Conservation (phyloP, 2,113 vertebrate species). For the Dermatemys mawii region DNA sequence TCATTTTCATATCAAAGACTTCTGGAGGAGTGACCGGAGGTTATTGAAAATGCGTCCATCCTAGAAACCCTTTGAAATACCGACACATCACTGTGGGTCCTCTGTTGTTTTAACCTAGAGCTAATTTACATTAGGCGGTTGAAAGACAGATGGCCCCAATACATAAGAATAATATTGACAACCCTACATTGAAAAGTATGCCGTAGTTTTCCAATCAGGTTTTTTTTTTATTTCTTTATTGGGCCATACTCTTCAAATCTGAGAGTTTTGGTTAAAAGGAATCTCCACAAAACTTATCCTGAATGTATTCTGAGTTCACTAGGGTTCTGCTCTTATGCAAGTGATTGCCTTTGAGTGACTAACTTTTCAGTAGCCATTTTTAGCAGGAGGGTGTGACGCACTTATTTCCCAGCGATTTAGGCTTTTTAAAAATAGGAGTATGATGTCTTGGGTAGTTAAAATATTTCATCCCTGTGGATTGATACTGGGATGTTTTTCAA, state of each 20-base stretch:
- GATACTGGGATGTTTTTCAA: neutral
- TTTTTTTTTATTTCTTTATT: neutral
- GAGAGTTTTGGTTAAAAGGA: neutral
- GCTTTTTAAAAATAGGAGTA: neutral
- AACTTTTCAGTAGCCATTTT: no score
- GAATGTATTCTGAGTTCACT: neutral
- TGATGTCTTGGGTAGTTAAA: neutral
- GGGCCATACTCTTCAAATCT: neutral
- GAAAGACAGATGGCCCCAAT: constrained; percentile 27
- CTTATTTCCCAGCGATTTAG: no score
- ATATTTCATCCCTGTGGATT: neutral
- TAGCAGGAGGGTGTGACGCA: no score
- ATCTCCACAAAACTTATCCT: neutral
- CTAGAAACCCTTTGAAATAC: constrained; percentile 24
- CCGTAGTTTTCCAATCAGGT: neutral
- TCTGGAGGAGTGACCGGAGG: neutral
- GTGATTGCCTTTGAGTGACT: no score
- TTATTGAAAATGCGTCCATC: neutral
- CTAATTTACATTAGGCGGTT: constrained; percentile 41
- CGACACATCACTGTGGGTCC: neutral
- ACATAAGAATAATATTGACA: constrained; percentile 28
- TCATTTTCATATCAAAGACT: constrained; percentile 57
- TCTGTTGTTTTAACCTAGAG: constrained; percentile 40
- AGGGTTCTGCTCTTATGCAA: neutral
- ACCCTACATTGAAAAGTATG: neutral